Base-by-base conservation (phyloP, 2,797 vertebrate genomes). In the Coracias cyanogaster region DNA sequence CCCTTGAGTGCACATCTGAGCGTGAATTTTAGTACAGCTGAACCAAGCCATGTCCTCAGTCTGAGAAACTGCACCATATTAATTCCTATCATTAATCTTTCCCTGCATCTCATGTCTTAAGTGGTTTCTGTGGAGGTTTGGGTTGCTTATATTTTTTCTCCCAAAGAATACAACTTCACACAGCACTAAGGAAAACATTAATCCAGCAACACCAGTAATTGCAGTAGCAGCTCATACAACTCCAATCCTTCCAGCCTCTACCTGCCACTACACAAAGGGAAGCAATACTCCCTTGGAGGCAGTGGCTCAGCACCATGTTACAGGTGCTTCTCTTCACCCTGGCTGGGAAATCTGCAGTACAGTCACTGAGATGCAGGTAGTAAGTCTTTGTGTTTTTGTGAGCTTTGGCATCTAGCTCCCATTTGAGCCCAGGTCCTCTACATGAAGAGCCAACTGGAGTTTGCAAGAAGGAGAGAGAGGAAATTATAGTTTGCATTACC, bases 171-270 rank as follows among this genome's bases (percentile, higher is more conserved):
- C 29, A 92, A 1, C 64, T 85, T 87, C 67, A 64, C 62, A 60
- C 52, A 73, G 90, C 81, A 60, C 17, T 37, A 57, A 60, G 89
- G 93, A 76, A 95, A 93, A 84, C 71, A 86, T 92, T 86, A 43
- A 93, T 94, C 92, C 86, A 91, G 86, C 55, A 71, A 80, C 86
- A 95, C 60, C 89, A 87, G 48, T 73, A 89, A 94, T 41, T 89
- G 83, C 15, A 3, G 52, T 1, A 52, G 70, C 8, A 77, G 52
- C 60, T 89, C 48, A 51, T 7, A 19, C 55, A 76, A 5, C 86
- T 58, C 24, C 35, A 37, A 7, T 5, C 33, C 78, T 72, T 90
- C 43, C 90, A 90, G 48, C 7, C 85, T 60, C 77, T 69, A 67
- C 58, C n/a, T 61, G 66, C 55, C 1, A 6, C 62, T 46, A 6